These are phyloP conservation scores for Scaptomyza parva DNA, from an alignment of 2,888 invertebrate genomes.

Conservation along the genomic window DNA sequence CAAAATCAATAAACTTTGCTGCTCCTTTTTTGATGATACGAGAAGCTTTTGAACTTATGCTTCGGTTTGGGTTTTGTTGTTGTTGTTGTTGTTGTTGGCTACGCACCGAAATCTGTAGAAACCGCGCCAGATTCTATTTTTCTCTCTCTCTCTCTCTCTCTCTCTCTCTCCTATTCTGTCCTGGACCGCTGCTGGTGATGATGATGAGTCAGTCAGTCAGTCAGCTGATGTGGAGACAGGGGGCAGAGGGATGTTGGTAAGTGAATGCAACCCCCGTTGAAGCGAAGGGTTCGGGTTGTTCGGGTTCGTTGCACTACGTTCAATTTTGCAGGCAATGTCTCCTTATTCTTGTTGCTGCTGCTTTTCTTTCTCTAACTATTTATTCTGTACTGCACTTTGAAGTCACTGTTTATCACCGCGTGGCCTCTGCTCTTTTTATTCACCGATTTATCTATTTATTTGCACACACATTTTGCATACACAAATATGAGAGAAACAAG, in stretches of 20 bases:
- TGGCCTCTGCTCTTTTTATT: constrained; percentile 23
- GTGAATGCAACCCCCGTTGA: constrained; percentile 43
- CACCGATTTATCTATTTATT: constrained; percentile 37
- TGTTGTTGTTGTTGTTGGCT: constrained; percentile 27
- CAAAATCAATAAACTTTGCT: constrained; percentile 52
- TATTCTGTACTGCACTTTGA: constrained; percentile 36
- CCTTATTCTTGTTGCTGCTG: constrained; percentile 27
- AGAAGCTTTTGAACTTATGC: constrained; percentile 17
- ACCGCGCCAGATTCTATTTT: constrained; percentile 42
- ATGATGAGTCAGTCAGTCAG: constrained; percentile 49
- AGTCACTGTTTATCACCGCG: constrained; percentile 33
- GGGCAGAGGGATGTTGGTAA: constrained; percentile 22
- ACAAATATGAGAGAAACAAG: constrained; percentile 30
- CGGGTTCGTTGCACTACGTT: constrained; percentile 70
- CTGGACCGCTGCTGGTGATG: constrained; percentile 4
- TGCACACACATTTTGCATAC: constrained; percentile 32
- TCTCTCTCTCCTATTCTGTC: constrained; percentile 6
- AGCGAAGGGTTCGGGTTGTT: constrained; percentile 34
- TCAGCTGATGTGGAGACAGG: constrained; percentile 40
- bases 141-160: constrained; percentile 12
- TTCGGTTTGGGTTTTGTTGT: constrained; percentile 12
- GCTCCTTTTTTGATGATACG: constrained; percentile 13
- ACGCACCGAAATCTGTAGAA: constrained; percentile 36
- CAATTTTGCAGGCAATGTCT: constrained; percentile 42
- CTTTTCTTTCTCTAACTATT: constrained; percentile 31